Evolutionary conservation across 2,888 invertebrate species (phyloP), one percentile per base, ranked within the genome.

Genomic region (Diachrysia chrysitis): DNA sequence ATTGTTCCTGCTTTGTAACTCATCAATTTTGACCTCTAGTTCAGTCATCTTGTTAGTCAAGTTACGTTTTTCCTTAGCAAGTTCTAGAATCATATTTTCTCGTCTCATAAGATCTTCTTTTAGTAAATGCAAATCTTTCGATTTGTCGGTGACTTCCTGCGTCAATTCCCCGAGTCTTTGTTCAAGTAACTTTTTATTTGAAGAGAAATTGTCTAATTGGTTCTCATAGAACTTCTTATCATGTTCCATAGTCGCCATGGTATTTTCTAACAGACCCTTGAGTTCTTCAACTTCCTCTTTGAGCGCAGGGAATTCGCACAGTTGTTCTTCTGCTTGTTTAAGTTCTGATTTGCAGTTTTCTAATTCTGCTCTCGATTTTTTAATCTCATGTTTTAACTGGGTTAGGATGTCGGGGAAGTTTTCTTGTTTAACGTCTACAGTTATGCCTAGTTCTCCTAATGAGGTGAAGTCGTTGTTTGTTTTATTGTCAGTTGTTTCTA

Each of bases 111-210:
- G 95, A 80, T 96, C 96, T 83, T 96, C 93, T 89, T 96, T 95
- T 37, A 96, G 90, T 70, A 95, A 84, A 79, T 95, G 92, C 48
- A 96, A 85, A 69, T 96, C 95, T 74, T 95, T 96, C 0, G 96
- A 92, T 78, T 94, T 95, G 60, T 96, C 96, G 55, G 87, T 92
- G 4, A 96, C 90, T 69, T 96, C 95, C 75, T 96, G 94, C 37
- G 96, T 96, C 37, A 96, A 90, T 79, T 96, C 96, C 0, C 95
- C 91, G 17, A 97, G 85, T 83, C 97, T 96, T 53, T 96, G 93
- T 81, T 96, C 95, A 9, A 96, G 90, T 62, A 95, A 87, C 32
- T 88, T 92, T 63, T 96, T 96, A 54, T 95, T 96, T 0, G 93
- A 94, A 1, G 95, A 91, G 70, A 95, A 93, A 64, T 94, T 91